These are phyloP conservation scores for Drosophila siamana DNA, from an alignment of 2,888 invertebrate species.

Conservation along the genomic window DNA sequence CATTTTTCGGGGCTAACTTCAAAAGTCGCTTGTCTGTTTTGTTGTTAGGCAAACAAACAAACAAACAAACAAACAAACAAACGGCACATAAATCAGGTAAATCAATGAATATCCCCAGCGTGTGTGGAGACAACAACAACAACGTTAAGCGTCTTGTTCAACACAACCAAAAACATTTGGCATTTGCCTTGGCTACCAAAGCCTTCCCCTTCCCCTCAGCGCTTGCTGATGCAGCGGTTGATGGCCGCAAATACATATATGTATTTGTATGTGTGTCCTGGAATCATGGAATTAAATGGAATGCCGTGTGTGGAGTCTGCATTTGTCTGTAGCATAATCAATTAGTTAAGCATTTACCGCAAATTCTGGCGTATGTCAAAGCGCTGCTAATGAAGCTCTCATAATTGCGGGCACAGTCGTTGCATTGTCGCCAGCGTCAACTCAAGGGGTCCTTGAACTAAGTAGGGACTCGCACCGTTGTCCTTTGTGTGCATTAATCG, in stretches of 20 bases:
- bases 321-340: slow-evolving; percentile 34
- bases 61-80: slow-evolving; percentile 11
- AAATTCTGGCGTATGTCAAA: slow-evolving; percentile 12
- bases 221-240: not conserved
- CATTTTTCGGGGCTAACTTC: not conserved
- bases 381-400: slow-evolving; percentile 37
- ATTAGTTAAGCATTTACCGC: slow-evolving; percentile 36
- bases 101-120: slow-evolving; percentile 15
- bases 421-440: slow-evolving; percentile 15
- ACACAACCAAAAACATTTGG: slow-evolving; percentile 17
- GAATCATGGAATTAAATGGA: not conserved
- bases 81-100: slow-evolving; percentile 17
- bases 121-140: not conserved
- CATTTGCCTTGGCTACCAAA: not conserved
- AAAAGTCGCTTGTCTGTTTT: not conserved
- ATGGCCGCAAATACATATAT: not conserved
- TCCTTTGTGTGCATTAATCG: slow-evolving; percentile 8
- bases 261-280: slow-evolving; percentile 1
- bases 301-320: slow-evolving; percentile 4
- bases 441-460: slow-evolving; percentile 2
- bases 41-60: no score
- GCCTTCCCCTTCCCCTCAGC: not conserved
- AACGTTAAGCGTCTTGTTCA: slow-evolving; percentile 15
- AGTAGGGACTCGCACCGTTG: not conserved
- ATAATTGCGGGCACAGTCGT: slow-evolving; percentile 23